phyloP scores from a whole-genome alignment of 2,797 vertebrate genomes.

The Pseudopleuronectes americanus region DNA sequence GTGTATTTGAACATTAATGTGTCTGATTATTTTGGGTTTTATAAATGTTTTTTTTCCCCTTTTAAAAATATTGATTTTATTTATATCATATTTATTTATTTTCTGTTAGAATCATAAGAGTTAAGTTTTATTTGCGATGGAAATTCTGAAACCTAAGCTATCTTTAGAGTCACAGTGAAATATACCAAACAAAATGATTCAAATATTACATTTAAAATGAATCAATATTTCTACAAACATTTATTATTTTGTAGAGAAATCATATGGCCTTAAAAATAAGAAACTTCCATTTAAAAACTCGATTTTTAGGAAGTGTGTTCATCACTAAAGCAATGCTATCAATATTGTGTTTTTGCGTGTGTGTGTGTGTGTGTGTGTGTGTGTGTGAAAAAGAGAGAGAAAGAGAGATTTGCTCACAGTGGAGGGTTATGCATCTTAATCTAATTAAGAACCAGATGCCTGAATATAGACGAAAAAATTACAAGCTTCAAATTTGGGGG shows the following conservation, averaged over 20 bases:
- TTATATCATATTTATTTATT: background rate
- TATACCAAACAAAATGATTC: background rate
- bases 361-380: conserved; percentile 9
- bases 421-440: conserved; percentile 65
- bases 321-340: background rate
- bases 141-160: background rate
- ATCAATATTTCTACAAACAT: background rate
- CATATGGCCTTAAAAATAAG: background rate
- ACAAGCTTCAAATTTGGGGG: conserved; percentile 64
- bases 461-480: conserved; percentile 75
- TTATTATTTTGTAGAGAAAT: conserved; percentile 9
- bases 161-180: background rate
- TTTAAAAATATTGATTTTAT: background rate
- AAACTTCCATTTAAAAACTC: background rate
- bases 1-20: conserved; percentile 3
- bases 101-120: background rate
- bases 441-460: conserved; percentile 72
- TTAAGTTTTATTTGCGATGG: background rate
- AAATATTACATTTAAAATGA: conserved; percentile 12
- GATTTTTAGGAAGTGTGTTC: conserved; percentile 18
- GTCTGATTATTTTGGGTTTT: background rate
- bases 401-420: conserved; percentile 17
- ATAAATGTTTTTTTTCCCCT: background rate
- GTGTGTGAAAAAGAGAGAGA: background rate
- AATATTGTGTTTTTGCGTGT: background rate